Evolutionary conservation across 2,888 invertebrate genomes (phyloP).

Genomic region (Napeogenes sylphis): DNA sequence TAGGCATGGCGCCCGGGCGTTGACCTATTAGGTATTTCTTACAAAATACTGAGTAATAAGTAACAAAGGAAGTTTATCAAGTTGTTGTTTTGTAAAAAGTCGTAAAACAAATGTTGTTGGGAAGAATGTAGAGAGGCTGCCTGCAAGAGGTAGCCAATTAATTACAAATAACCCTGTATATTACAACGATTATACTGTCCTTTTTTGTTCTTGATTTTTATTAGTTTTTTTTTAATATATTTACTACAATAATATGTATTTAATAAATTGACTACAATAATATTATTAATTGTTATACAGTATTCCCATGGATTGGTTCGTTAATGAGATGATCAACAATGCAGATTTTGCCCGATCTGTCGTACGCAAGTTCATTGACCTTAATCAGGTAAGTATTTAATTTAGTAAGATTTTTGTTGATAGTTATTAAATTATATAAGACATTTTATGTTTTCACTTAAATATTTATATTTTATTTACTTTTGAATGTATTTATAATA

Average conservation of each 20-base stretch:
- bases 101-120: no score
- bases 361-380: slow-evolving; percentile 77
- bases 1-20: no score
- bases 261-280: neutral
- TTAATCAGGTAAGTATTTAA: slow-evolving; percentile 61
- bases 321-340: slow-evolving; percentile 76
- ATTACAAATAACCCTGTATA: no score
- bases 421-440: neutral
- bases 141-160: no score
- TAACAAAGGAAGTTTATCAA: no score
- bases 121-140: no score
- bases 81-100: no score
- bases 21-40: no score
- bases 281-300: slow-evolving; percentile 41
- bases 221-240: neutral
- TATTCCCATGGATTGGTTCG: slow-evolving; percentile 74
- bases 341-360: slow-evolving; percentile 78
- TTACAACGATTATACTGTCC: no score
- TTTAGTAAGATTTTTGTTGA: neutral
- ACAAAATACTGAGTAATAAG: no score
- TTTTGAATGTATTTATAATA: no score
- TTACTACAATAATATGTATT: neutral
- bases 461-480: neutral
- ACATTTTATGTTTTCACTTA: no score
- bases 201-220: neutral